These are phyloP conservation scores for Ceratotherium simum DNA, from an alignment of 2,113 vertebrate species.

Conservation along the genomic window DNA sequence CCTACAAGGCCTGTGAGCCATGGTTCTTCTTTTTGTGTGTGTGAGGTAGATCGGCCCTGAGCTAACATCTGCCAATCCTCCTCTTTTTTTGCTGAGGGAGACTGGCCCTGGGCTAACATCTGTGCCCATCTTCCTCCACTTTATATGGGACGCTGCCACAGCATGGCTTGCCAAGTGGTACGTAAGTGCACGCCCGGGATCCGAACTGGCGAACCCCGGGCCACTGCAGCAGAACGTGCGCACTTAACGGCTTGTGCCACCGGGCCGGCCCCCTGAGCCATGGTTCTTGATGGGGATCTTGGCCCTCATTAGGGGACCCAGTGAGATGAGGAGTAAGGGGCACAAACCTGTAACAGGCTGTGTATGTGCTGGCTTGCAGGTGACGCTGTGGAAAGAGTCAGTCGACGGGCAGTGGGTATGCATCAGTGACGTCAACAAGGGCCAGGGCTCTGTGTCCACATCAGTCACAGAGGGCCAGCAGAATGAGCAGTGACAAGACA, in stretches of 20 bases:
- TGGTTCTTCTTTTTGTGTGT: background rate
- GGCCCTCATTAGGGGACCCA: too few relatives aligned
- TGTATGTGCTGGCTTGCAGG: slow-evolving; percentile 85
- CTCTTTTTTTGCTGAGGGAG: too few relatives aligned
- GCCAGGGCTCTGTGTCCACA: slow-evolving; percentile 94
- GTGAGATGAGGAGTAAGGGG: background rate
- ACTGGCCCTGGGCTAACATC: too few relatives aligned
- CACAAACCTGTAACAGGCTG: background rate
- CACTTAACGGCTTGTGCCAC: too few relatives aligned
- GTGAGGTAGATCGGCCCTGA: too few relatives aligned
- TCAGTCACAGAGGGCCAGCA: slow-evolving; percentile 93
- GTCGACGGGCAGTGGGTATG: slow-evolving; percentile 97
- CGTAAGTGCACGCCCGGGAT: too few relatives aligned
- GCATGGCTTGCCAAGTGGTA: too few relatives aligned
- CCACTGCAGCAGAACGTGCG: too few relatives aligned
- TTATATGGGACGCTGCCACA: too few relatives aligned
- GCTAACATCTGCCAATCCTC: too few relatives aligned
- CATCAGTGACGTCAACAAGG: slow-evolving; percentile 99
- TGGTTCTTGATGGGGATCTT: background rate
- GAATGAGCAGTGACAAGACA: slow-evolving; percentile 93
- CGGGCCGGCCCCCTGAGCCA: background rate
- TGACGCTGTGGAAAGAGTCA: slow-evolving; percentile 98
- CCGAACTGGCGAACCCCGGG: too few relatives aligned
- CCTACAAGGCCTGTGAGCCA: background rate
- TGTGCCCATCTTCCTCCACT: too few relatives aligned